Conservation (phyloP, 2,113 vertebrate species). For the Prolemur simus region DNA sequence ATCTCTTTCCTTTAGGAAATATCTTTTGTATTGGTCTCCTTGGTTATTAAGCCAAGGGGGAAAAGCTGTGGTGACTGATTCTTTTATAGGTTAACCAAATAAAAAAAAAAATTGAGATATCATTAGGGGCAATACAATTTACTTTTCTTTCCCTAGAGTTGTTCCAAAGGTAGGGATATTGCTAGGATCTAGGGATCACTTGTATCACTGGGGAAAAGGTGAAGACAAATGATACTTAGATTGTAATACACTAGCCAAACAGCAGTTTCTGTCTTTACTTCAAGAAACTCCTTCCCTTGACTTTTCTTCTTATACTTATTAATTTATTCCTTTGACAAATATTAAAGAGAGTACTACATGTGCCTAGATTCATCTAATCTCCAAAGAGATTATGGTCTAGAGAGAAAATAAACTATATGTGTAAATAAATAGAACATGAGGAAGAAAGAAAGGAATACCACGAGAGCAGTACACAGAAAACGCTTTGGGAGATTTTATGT, state of each 20-base stretch:
- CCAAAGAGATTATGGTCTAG: not conserved
- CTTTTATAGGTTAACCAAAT: not conserved
- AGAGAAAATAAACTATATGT: not conserved
- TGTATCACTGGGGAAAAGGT: not conserved
- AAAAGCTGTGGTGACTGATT: not conserved
- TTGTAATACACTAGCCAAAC: not conserved
- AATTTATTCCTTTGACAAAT: not conserved
- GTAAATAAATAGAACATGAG: not conserved
- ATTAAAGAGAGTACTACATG: not conserved
- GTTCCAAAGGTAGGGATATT: not conserved
- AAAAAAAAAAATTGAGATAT: not conserved
- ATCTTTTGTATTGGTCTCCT: not conserved
- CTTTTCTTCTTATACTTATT: not conserved
- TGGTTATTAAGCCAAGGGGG: not conserved
- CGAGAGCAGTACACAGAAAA: not conserved
- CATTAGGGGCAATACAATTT: not conserved
- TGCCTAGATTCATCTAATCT: not conserved
- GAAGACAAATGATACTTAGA: not conserved
- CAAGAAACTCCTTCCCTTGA: not conserved
- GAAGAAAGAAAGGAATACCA: not conserved
- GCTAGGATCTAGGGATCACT: not conserved
- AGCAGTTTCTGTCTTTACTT: not conserved
- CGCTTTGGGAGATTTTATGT: not conserved
- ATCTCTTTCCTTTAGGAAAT: not conserved
- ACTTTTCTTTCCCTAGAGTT: not conserved